Conservation (phyloP, 1,140 invertebrate species). For the Drosophila takahashii region DNA sequence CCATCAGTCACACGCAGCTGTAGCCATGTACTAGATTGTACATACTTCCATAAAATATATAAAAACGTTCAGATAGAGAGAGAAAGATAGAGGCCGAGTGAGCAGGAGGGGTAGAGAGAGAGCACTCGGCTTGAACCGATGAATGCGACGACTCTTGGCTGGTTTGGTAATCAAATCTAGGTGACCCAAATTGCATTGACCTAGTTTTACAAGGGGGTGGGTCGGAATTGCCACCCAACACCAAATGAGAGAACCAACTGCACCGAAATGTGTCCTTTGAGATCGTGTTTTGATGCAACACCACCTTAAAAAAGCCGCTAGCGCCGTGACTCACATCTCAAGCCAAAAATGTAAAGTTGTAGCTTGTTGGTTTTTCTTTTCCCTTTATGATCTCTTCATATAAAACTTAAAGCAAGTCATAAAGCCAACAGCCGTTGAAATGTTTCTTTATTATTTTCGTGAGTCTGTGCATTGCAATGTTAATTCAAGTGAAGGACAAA, state of each 20-base stretch:
- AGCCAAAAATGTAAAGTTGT: neutral
- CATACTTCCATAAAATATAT: slow-evolving; percentile 10
- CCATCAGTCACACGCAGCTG: slow-evolving; percentile 36
- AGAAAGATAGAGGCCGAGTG: slow-evolving; percentile 26
- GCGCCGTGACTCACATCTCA: neutral
- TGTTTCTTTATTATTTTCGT: slow-evolving; percentile 21
- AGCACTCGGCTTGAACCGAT: slow-evolving; percentile 50
- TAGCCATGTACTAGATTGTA: slow-evolving; percentile 46
- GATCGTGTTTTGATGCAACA: slow-evolving; percentile 36
- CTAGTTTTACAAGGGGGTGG: slow-evolving; percentile 32
- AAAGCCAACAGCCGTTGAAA: slow-evolving; percentile 37
- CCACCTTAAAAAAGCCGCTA: slow-evolving; percentile 2
- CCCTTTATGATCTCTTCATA: slow-evolving; percentile 1
- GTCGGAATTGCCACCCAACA: slow-evolving; percentile 9
- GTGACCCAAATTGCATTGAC: slow-evolving; percentile 63
- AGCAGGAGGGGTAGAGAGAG: slow-evolving; percentile 8
- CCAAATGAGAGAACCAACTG: slow-evolving; percentile 14
- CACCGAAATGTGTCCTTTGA: slow-evolving; percentile 52
- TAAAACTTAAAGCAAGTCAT: slow-evolving; percentile 29
- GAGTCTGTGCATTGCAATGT: slow-evolving; percentile 35
- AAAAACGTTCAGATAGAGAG: slow-evolving; percentile 12
- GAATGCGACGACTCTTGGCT: slow-evolving; percentile 44
- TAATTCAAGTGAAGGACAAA: slow-evolving; percentile 53
- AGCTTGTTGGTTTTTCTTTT: slow-evolving; percentile 1
- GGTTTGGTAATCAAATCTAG: slow-evolving; percentile 65